Evolutionary conservation across 2,888 invertebrate species (phyloP).

Genomic region (Drosophila seclusa): DNA sequence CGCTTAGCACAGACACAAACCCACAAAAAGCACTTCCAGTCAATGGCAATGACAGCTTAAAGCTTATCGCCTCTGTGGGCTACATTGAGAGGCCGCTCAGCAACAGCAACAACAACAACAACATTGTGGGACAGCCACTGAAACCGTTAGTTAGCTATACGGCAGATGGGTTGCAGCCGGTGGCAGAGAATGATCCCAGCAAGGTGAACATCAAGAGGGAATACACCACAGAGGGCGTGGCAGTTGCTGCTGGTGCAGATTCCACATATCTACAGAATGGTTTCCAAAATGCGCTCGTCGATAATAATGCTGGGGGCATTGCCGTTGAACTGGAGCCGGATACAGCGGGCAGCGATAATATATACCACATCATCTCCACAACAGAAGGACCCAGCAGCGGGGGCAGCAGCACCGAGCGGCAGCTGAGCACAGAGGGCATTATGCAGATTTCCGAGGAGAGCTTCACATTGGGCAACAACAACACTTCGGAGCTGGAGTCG

Average conservation of each 20-base stretch:
- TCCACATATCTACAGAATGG: slow-evolving; percentile 51
- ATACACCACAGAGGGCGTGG: slow-evolving; percentile 74
- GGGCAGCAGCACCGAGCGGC: slow-evolving; percentile 21
- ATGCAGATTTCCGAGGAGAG: slow-evolving; percentile 11
- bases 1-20: slow-evolving; percentile 63
- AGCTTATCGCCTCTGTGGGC: slow-evolving; percentile 78
- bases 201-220: slow-evolving; percentile 82
- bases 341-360: slow-evolving; percentile 82
- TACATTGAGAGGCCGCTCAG: slow-evolving; percentile 59
- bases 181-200: slow-evolving; percentile 73
- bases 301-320: slow-evolving; percentile 40
- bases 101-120: slow-evolving; percentile 13
- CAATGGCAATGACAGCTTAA: slow-evolving; percentile 76
- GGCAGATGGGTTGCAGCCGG: slow-evolving; percentile 60
- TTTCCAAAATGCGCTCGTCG: slow-evolving; percentile 46
- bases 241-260: slow-evolving; percentile 11
- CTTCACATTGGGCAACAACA: slow-evolving; percentile 28
- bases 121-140: slow-evolving; percentile 23
- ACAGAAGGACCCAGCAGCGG: slow-evolving; percentile 73
- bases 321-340: slow-evolving; percentile 72
- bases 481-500: slow-evolving; percentile 22
- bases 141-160: slow-evolving; percentile 59
- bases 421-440: slow-evolving; percentile 32
- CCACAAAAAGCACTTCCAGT: slow-evolving; percentile 59
- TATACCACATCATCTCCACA: slow-evolving; percentile 80